Percentiles rank a stretch among this genome's conserved stretches.
Evolutionary conservation across 2,113 vertebrate species (phyloP).

Genomic region (Pituophis catenifer): DNA sequence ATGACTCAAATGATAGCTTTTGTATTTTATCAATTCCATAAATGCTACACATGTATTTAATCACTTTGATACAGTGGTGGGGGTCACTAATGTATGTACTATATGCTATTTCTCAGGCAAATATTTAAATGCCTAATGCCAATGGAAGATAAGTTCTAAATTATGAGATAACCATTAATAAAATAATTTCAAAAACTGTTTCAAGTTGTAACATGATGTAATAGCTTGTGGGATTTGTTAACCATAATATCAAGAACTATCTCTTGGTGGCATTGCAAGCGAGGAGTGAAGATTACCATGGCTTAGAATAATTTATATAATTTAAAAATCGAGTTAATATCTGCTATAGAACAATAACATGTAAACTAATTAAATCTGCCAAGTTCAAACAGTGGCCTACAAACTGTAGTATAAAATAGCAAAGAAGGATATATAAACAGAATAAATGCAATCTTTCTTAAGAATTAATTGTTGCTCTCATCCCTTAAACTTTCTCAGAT

Average conservation of each 20-base stretch:
- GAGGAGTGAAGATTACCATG: neutral
- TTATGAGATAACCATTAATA: neutral
- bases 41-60: neutral
- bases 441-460: neutral
- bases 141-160: neutral
- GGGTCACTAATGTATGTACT: neutral
- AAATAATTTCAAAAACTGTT: neutral
- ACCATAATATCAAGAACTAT: neutral
- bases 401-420: neutral
- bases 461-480: neutral
- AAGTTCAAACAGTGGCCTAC: neutral
- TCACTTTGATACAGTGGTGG: neutral
- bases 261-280: neutral
- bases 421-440: neutral
- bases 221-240: neutral
- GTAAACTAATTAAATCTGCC: neutral
- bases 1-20: neutral
- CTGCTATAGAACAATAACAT: neutral
- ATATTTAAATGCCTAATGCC: neutral
- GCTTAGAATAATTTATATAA: neutral
- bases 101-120: neutral
- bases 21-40: neutral
- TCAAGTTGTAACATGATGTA: neutral
- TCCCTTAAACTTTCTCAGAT: neutral
- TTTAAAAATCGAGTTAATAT: neutral